phyloP scores from a whole-genome alignment of 2,797 vertebrate species.

The Coregonus ussuriensis region DNA sequence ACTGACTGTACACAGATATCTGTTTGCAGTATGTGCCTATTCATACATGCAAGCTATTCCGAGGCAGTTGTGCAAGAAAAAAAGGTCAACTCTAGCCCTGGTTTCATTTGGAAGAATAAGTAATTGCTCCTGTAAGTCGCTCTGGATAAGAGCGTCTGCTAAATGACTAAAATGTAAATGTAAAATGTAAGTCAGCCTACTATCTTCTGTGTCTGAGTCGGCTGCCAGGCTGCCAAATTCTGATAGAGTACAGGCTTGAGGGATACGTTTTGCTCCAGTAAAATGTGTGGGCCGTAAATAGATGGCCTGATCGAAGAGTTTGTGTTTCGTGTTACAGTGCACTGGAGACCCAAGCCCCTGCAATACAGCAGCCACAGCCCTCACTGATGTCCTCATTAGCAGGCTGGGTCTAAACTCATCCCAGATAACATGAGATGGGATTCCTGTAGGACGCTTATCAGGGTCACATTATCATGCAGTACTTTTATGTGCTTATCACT shows the following conservation, averaged over 20 bases:
- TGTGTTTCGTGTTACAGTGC: constrained; percentile 70
- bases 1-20: neutral
- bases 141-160: too few relatives aligned
- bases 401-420: constrained; percentile 49
- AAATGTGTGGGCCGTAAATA: constrained; percentile 71
- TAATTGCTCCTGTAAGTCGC: too few relatives aligned
- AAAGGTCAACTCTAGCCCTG: constrained; percentile 58
- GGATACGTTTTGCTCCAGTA: constrained; percentile 69
- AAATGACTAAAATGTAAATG: too few relatives aligned
- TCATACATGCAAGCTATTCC: constrained; percentile 16
- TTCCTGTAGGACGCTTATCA: constrained; percentile 33
- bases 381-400: constrained; percentile 58
- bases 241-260: constrained; percentile 52
- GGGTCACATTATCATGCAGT: constrained; percentile 42
- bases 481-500: constrained; percentile 9
- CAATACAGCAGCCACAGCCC: constrained; percentile 40
- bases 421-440: constrained; percentile 39
- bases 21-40: constrained; percentile 2
- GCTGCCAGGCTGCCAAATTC: constrained; percentile 38
- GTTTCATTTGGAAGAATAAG: constrained; percentile 49
- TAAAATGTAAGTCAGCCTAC: constrained; percentile 45
- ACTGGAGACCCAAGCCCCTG: constrained; percentile 55
- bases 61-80: constrained; percentile 5
- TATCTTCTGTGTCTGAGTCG: constrained; percentile 27
- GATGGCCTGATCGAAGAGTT: constrained; percentile 62